Conservation (phyloP, 37 sponge, comb jelly and placozoan species). For the Geodia barretti region DNA sequence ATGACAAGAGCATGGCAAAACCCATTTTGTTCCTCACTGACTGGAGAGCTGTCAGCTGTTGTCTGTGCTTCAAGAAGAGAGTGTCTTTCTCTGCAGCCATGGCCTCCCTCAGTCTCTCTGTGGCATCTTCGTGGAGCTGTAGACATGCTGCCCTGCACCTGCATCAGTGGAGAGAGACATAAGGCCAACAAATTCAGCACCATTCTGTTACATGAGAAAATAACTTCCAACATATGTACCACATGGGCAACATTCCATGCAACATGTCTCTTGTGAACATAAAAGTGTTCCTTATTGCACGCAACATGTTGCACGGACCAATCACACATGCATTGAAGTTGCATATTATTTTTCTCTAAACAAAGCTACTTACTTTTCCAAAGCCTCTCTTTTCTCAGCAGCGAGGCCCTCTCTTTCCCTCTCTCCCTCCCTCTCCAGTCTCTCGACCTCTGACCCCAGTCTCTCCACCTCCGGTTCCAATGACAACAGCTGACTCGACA, state of each 20-base stretch:
- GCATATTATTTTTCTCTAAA: too few species aligned
- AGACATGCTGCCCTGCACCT: constrained; percentile 57
- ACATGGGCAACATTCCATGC: too few species aligned
- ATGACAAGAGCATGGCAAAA: too few species aligned
- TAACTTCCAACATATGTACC: too few species aligned
- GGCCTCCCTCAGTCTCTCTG: constrained; percentile 32
- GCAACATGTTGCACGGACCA: too few species aligned
- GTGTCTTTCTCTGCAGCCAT: constrained; percentile 35
- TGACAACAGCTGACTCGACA: neutral
- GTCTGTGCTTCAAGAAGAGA: neutral
- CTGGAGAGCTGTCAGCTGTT: constrained; percentile 23
- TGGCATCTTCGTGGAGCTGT: constrained; percentile 59
- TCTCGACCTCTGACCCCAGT: neutral
- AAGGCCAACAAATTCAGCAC: neutral
- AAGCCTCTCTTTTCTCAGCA: constrained; percentile 31
- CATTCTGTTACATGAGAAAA: too few species aligned
- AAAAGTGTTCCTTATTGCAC: too few species aligned
- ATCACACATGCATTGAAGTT: too few species aligned
- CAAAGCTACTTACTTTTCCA: constrained; percentile 31
- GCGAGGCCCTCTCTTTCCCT: neutral
- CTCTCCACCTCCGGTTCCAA: neutral
- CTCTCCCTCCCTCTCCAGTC: constrained; percentile 8
- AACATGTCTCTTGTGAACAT: too few species aligned
- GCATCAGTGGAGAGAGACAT: constrained; percentile 1
- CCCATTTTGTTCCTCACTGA: too few species aligned